Percentiles rank a stretch among this genome's conserved stretches.
Conservation (phyloP, 2,113 vertebrate genomes). For the Leptocoma aspasia region DNA sequence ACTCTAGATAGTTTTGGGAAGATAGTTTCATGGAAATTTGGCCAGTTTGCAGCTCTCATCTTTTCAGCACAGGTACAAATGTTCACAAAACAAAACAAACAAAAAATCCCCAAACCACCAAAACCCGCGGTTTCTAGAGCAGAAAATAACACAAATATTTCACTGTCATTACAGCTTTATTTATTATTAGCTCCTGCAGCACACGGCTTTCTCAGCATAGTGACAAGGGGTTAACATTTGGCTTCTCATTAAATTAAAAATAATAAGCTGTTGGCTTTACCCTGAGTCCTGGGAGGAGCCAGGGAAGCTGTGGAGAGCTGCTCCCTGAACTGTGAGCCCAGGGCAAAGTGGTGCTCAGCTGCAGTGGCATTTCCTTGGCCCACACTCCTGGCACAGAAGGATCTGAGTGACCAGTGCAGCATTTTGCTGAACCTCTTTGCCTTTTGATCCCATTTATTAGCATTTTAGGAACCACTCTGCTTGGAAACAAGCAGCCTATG, state of each 20-base stretch:
- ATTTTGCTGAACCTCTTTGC: not conserved
- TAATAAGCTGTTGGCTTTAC: not conserved
- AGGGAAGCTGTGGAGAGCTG: not conserved
- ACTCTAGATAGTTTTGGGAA: not conserved
- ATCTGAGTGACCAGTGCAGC: not conserved
- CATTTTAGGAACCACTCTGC: not conserved
- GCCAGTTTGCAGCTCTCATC: not conserved
- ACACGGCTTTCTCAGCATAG: not conserved
- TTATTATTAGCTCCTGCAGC: not conserved
- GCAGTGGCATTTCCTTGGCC: not conserved
- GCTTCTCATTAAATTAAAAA: not conserved
- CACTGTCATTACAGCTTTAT: not conserved
- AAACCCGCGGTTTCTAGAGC: not conserved
- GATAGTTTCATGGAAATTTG: not conserved
- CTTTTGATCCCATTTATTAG: not conserved
- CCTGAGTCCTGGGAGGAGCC: not conserved
- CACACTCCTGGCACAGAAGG: not conserved
- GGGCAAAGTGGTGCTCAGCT: not conserved
- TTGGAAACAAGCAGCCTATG: not conserved
- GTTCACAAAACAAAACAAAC: not conserved
- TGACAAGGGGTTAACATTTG: not conserved
- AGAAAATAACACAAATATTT: not conserved
- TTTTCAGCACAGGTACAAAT: not conserved
- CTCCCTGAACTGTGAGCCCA: not conserved
- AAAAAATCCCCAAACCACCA: not conserved